Evolutionary conservation across 2,888 invertebrate species (phyloP).

Genomic region (Serripes groenlandicus): DNA sequence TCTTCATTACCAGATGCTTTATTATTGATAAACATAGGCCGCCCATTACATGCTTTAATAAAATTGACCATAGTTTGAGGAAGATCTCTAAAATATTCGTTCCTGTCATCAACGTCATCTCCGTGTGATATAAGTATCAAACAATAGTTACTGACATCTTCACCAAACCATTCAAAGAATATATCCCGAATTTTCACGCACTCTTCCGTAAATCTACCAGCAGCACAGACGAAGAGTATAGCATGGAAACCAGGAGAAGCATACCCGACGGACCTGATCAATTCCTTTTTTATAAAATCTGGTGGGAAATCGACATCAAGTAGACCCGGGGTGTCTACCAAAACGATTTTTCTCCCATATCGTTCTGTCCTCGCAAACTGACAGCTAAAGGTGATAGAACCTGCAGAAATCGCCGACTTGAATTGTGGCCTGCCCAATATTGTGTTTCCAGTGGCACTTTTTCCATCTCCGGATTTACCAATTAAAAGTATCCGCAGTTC

Average conservation of each 20-base stretch:
- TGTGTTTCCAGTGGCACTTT: too few relatives aligned
- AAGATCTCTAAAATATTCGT: background rate
- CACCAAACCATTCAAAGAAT: constrained; percentile 22
- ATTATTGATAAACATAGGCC: constrained; percentile 31
- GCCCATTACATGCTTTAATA: constrained; percentile 15
- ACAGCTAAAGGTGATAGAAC: constrained; percentile 15
- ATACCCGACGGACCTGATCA: constrained; percentile 17
- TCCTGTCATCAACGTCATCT: constrained; percentile 13
- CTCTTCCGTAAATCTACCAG: constrained; percentile 33
- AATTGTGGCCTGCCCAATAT: too few relatives aligned
- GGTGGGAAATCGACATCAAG: constrained; percentile 26
- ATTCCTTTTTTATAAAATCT: constrained; percentile 15
- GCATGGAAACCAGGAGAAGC: constrained; percentile 35
- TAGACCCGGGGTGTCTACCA: constrained; percentile 52
- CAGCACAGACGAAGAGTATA: constrained; percentile 24
- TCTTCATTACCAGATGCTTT: background rate
- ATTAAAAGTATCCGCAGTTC: too few relatives aligned
- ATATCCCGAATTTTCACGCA: constrained; percentile 24
- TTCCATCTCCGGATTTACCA: too few relatives aligned
- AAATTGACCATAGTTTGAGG: background rate
- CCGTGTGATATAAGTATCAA: constrained; percentile 33
- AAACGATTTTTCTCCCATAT: constrained; percentile 20
- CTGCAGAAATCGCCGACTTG: background rate
- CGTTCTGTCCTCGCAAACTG: constrained; percentile 12
- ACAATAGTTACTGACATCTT: constrained; percentile 8